Percentiles rank a stretch among this genome's conserved stretches.
These are phyloP conservation scores for Sula dactylatra DNA, from an alignment of 2,113 vertebrate species.

Conservation along the genomic window DNA sequence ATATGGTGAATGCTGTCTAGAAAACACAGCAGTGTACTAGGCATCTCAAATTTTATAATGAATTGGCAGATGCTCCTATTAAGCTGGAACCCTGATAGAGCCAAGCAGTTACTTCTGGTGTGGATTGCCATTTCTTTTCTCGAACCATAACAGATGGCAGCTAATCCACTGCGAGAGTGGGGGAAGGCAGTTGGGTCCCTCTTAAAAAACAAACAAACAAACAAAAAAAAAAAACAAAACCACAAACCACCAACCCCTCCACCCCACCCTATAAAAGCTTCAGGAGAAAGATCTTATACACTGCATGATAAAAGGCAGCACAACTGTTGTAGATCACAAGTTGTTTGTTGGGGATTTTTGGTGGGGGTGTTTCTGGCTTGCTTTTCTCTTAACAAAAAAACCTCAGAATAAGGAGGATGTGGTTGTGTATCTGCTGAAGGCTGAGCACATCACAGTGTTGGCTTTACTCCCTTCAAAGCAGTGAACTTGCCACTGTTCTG, in stretches of 20 bases:
- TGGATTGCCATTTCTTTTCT: background rate
- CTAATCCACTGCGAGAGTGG: background rate
- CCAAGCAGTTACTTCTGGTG: background rate
- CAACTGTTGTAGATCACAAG: background rate
- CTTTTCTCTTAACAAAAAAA: background rate
- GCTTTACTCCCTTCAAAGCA: background rate
- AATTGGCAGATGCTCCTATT: background rate
- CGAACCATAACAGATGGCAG: background rate
- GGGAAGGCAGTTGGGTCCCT: background rate
- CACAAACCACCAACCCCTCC: too few species aligned
- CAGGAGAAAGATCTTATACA: background rate
- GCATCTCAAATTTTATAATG: background rate
- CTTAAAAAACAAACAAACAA: background rate
- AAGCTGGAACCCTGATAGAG: background rate
- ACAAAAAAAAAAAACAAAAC: too few species aligned
- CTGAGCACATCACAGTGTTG: accelerated
- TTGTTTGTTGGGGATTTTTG: background rate
- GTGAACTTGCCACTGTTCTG: background rate
- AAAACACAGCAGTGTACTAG: background rate
- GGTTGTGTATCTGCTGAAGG: background rate
- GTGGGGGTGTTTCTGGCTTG: background rate
- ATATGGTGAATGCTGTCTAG: background rate
- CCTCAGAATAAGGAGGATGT: background rate
- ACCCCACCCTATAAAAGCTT: background rate
- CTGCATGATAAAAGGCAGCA: background rate